Evolutionary conservation across 2,113 vertebrate species (phyloP), one percentile per base, ranked within the genome.

Genomic region (Setophaga kirtlandii): DNA sequence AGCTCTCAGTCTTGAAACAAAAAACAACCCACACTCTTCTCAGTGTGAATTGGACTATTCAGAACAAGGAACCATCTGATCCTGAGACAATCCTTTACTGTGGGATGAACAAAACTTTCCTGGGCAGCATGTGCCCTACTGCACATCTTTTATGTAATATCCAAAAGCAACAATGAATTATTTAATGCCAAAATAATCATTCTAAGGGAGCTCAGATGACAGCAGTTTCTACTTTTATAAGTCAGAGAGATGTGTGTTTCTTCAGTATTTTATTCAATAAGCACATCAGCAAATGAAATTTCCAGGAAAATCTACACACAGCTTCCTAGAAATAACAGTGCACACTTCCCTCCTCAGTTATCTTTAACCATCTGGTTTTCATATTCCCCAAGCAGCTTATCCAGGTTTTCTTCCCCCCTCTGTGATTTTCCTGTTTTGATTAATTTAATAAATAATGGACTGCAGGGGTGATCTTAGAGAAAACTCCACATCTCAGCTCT

Each of bases 191-290:
- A 67, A 76, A 30, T 4, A 35, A 10, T 9, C 20, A 17, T 39
- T 63, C 30, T 5, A 69, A 71, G 39, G 59, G 91, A 95, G 80
- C 87, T 92, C 91, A 95, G 96, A 96, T 96, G 81, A 88, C 80
- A 93, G 65, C 82, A 88, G 93, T 96, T 98, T 90, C 97, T 98
- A 93, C 64, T 96, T 55, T 76, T 68, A 85, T 6, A 79, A 39
- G 13, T 9, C 64, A 79, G 62, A 82, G 24, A 90, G 21, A 77
- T 3, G 2, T 2, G 1, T 3, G 6, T 25, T 74, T 67, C 47
- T 24, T 95, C 68, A 64, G 78, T 37, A 39, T 85, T 98, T 98
- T 98, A 98, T 98, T 98, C 56, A 97, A 91, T 41, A 53, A 78
- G 31, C 64, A 81, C 18, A 59, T 88, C 84, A 90, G 63, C 77